Evolutionary conservation across 2,797 vertebrate species (phyloP), one percentile per base, ranked within the genome.

Genomic region (Periophthalmus magnuspinnatus): DNA sequence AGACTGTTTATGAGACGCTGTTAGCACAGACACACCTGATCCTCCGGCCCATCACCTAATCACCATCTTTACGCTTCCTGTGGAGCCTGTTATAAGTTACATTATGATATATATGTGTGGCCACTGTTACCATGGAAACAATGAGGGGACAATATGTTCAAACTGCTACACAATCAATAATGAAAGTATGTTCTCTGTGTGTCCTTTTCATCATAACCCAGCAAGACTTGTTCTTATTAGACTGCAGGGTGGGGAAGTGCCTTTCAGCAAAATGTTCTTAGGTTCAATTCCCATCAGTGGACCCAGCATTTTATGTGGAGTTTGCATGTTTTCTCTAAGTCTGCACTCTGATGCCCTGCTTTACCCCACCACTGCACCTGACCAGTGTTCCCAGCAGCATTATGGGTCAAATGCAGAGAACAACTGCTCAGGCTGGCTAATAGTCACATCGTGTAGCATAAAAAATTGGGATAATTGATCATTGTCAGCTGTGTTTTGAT

Each of bases 11-110:
- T 71, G 63, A 73, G 68, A 69, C 63, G 16, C 77, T 66, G 19
- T 65, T 54, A 21, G 13, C 38, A n/a, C 70, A 60, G 50, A 11
- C 16, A 64, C 88, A 87, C 84, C 84, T 89, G 84, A 82, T 76
- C 70, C 68, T 64, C 55, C 54, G 21, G 52, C 6, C 72, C 67
- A n/a, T 68, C 59, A 68, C 74, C 72, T 5, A 65, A 80, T 72
- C 58, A 69, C 3, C 5, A 5, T 22, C 33, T 69, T 70, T 45
- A 32, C 45, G 59, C 70, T 56, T 77, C 59, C 68, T 61, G 13
- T 38, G 22, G n/a, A 62, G 45, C 5, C 38, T 45, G 1, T 55
- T 16, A 56, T 63, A 50, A 65, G 34, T 22, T 22, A 28, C 13
- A 38, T 61, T 60, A 34, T 14, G 16, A 22, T 65, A 0, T 65